Percentiles rank a stretch among this genome's conserved stretches.
These are phyloP conservation scores for Sminthurinus aureus DNA, from an alignment of 2,888 invertebrate species.

Conservation along the genomic window DNA sequence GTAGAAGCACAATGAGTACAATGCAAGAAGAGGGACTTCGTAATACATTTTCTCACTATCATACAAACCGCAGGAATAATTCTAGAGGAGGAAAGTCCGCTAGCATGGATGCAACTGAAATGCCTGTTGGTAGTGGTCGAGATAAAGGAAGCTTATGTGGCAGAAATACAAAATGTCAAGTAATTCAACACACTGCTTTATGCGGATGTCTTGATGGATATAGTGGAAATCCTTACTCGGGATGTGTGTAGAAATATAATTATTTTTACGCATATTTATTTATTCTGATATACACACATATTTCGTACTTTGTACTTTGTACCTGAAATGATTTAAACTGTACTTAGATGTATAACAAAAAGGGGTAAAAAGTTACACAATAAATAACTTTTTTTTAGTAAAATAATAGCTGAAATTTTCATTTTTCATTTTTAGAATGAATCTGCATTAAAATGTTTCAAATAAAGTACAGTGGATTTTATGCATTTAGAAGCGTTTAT, in stretches of 20 bases:
- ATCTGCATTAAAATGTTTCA: too few species aligned
- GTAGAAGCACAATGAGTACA: neutral
- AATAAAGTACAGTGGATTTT: too few species aligned
- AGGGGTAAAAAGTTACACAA: neutral
- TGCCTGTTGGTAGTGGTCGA: neutral
- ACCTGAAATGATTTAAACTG: neutral
- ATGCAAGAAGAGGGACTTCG: neutral
- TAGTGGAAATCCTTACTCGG: slow-evolving; percentile 55
- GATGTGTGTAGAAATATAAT: slow-evolving; percentile 28
- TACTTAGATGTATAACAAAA: neutral
- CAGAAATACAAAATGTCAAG: slow-evolving; percentile 51
- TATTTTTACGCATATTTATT: too few species aligned
- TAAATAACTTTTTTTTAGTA: too few species aligned
- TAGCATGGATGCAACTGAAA: too few species aligned
- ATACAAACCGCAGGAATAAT: neutral
- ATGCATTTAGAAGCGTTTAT: too few species aligned
- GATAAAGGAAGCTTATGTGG: slow-evolving; percentile 44
- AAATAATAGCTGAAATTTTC: too few species aligned
- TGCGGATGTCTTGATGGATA: slow-evolving; percentile 50
- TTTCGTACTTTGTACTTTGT: too few species aligned
- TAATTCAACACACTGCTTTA: slow-evolving; percentile 53
- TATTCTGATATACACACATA: too few species aligned
- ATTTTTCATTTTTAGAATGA: too few species aligned
- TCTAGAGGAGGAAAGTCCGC: neutral
- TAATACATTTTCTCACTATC: neutral